Base-by-base conservation (phyloP, 2,113 vertebrate genomes). In the Ailuropoda melanoleuca region DNA sequence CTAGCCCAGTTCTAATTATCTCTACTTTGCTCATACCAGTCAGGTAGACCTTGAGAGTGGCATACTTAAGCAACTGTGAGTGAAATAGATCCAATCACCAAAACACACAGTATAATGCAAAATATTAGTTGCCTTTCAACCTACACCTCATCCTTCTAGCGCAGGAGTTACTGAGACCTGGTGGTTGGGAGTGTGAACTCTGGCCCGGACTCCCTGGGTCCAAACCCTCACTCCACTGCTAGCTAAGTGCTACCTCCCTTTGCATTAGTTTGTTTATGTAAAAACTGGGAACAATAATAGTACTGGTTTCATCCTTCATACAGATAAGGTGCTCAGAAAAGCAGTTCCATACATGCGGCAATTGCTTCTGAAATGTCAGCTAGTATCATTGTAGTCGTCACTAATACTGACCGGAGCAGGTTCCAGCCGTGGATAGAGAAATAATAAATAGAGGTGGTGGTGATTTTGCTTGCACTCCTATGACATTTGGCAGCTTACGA, bases 1-100 rank as follows among this genome's bases (percentile, higher is more conserved):
- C 96, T 94, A 89, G 53, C 80, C 74, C 31, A 60, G 85, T 90
- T 64, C 80, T 95, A 88, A 95, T 97, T 62, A 97, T 92, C 68
- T 82, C 85, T 53, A 10, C 75, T 97, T 56, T 48, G 88, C 89
- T 66, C 55, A 55, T 48, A 31, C 11, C 23, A 58, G 75, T 78
- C 93, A 88, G 64, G 8, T 34, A 87, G 34, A 77, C 37, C 46
- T 39, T 90, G 53, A 18, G 11, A 39, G 39, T 91, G 56, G 26
- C 80, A 75, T 95, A 84, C 93, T 81, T 96, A 77, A 72, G 60
- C 55, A 84, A 43, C 50, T 92, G 14, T 85, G 86, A 88, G 39
- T 80, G 56, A 70, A 48, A 72, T 1, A 93, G 62, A 78, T 56
- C 50, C 48, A 23, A 2, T 93, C 62, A 74, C 37, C 24, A 93